Conservation (phyloP, 1,140 invertebrate species). For the Amyelois transitella region DNA sequence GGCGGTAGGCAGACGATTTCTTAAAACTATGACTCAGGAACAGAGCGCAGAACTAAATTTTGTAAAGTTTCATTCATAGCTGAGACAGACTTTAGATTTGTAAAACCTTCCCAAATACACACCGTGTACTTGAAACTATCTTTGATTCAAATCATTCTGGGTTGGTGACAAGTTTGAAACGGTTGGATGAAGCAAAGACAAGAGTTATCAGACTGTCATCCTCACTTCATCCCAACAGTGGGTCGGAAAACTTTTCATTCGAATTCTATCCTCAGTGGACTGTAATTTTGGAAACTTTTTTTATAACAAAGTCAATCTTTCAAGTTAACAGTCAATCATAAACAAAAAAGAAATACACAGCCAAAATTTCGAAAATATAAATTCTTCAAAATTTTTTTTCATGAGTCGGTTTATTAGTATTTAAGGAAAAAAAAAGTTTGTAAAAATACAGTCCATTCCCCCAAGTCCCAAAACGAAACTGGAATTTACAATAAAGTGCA, state of each 20-base stretch:
- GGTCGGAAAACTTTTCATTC: neutral
- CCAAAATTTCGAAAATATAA: too few relatives aligned
- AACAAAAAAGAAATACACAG: too few relatives aligned
- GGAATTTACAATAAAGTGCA: neutral
- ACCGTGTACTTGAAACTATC: neutral
- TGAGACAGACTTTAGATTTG: neutral
- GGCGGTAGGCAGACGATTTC: slow-evolving; percentile 71
- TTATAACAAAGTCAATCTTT: too few relatives aligned
- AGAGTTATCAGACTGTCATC: neutral
- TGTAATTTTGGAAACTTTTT: neutral
- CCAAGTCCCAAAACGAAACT: slow-evolving; percentile 12
- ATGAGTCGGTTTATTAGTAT: neutral
- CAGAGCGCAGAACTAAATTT: slow-evolving; percentile 45
- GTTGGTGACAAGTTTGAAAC: too few relatives aligned
- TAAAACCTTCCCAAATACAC: too few relatives aligned
- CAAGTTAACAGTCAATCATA: too few relatives aligned
- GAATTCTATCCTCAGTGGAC: neutral
- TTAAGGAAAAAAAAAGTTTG: neutral
- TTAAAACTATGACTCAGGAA: slow-evolving; percentile 66
- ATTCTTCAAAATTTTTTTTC: neutral
- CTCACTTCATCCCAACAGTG: neutral
- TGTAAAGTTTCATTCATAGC: too few relatives aligned
- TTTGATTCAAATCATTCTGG: too few relatives aligned
- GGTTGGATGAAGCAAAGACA: neutral
- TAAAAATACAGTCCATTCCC: slow-evolving; percentile 2